phyloP scores from a whole-genome alignment of 1,140 invertebrate genomes.

The Paraescarpia echinospica region DNA sequence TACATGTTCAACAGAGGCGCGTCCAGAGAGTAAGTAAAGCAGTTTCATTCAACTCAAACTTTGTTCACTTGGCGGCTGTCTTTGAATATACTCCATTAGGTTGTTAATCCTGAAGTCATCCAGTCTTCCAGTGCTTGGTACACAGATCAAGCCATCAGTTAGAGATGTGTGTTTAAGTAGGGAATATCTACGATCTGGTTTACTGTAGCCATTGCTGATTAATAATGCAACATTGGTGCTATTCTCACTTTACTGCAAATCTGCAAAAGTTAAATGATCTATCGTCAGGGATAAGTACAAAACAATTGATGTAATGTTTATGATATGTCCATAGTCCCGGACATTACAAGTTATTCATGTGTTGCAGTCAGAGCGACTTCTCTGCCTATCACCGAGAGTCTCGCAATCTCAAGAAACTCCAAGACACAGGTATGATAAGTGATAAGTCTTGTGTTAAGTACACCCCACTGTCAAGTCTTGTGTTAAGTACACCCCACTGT shows the following conservation, averaged over 20 bases:
- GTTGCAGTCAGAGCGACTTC: neutral
- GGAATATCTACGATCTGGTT: too few species aligned
- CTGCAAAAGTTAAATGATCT: neutral
- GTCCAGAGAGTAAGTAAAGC: constrained; percentile 22
- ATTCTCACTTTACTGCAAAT: neutral
- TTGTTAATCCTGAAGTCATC: too few species aligned
- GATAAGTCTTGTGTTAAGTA: too few species aligned
- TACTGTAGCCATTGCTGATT: too few species aligned
- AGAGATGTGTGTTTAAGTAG: too few species aligned
- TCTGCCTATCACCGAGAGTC: neutral
- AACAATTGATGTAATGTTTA: neutral
- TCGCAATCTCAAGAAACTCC: neutral
- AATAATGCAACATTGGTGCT: too few species aligned
- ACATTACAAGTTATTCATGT: neutral
- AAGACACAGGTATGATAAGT: neutral
- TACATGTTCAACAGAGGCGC: constrained; percentile 38
- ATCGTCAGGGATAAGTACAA: neutral
- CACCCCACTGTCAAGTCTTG: neutral
- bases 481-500: neutral
- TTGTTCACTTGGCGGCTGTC: too few species aligned
- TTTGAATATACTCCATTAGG: too few species aligned
- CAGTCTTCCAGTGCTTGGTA: too few species aligned
- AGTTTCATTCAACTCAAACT: neutral
- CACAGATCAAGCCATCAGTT: too few species aligned
- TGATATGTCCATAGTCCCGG: neutral